Base-by-base conservation (phyloP, 2,797 vertebrate genomes). In the Menidia menidia region DNA sequence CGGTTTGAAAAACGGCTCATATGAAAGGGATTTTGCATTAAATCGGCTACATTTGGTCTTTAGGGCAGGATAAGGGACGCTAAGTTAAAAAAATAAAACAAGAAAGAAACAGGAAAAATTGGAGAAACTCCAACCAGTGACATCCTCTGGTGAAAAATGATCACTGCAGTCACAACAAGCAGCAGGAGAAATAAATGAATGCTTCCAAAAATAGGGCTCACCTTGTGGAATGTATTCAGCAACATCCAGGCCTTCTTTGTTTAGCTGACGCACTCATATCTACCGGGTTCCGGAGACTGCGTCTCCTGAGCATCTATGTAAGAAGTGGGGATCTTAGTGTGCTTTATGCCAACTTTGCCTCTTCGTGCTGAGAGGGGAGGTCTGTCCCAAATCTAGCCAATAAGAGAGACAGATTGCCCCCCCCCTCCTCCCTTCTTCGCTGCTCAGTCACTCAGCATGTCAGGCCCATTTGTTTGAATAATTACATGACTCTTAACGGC, bases 191-290 rank as follows among this genome's bases (percentile, higher is more conserved):
- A 80, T 64, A 89, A 84, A 88, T 71, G 63, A 80, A 75, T 25
- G 72, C 71, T 75, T 86, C 88, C 78, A 87, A 86, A 91, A 90
- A 90, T 92, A 90, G 83, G 62, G 58, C 45, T 88, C 80, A 90
- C 86, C 87, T 90, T 88, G 83, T 77, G 68, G 77, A 44, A 72
- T 72, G 64, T 71, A 81, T 79, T 87, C 71, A 83, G 52, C 60
- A 61, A 13, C 33, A 62, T 64, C 66, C 44, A 60, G 77, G 52
- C 39, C 71, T 44, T 56, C 41, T 52, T 58, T 57, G 48, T 58
- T 68, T 56, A 55, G 55, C 15, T 50, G n/a, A 67, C 8, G 48
- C 30, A 45, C 68, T 16, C 12, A 5, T 45, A 61, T 39, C 33
- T 25, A 11, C 51, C 15, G 57, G 14, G 53, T 13, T 15, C 42